Evolutionary conservation across 2,888 invertebrate species (phyloP).

Genomic region (Tetrapedia diversipes): DNA sequence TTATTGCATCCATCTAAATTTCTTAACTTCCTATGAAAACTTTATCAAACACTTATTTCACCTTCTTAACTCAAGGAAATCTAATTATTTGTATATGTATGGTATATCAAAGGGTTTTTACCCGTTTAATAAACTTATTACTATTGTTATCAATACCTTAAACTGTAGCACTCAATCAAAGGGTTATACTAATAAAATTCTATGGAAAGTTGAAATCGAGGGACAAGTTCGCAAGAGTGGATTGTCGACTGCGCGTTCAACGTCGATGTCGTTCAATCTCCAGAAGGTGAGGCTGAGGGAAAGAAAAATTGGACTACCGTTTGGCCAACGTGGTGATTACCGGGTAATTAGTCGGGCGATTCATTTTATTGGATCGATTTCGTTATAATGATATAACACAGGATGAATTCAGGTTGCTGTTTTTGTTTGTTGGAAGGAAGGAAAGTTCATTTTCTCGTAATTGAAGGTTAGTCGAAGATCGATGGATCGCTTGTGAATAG

Average conservation of each 20-base stretch:
- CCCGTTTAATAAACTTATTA: too few relatives aligned
- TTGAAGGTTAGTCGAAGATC: conserved; percentile 2
- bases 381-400: neutral
- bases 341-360: conserved; percentile 13
- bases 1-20: too few relatives aligned
- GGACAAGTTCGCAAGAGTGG: neutral
- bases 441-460: neutral
- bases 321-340: conserved; percentile 13
- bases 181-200: neutral
- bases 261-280: conserved; percentile 12
- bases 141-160: too few relatives aligned
- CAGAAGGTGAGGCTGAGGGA: too few relatives aligned
- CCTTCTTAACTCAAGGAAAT: too few relatives aligned
- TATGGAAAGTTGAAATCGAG: neutral
- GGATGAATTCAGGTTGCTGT: too few relatives aligned
- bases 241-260: conserved; percentile 3
- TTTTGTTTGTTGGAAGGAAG: too few relatives aligned
- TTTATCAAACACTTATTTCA: too few relatives aligned
- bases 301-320: conserved; percentile 20
- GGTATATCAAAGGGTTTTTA: too few relatives aligned
- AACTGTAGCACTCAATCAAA: neutral
- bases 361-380: conserved; percentile 4
- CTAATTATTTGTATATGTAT: too few relatives aligned
- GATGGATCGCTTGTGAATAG: neutral
- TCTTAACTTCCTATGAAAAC: too few relatives aligned